Percentiles rank a stretch among this genome's conserved stretches.
Conservation (phyloP, 2,113 vertebrate species). For the Mus spicilegus region DNA sequence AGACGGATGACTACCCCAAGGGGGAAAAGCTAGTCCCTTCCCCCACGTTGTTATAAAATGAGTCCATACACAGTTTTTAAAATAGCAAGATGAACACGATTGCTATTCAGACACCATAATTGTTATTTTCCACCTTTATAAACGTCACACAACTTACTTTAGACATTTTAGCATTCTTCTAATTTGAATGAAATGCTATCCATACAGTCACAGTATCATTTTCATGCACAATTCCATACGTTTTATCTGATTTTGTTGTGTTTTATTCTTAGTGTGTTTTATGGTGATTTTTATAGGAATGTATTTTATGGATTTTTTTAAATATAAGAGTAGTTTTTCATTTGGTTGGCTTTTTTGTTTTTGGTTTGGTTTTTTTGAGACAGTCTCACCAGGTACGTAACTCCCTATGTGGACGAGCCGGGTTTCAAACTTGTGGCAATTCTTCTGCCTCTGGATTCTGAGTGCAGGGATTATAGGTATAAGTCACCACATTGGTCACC, state of each 20-base stretch:
- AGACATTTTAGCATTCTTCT: neutral
- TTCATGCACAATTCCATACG: neutral
- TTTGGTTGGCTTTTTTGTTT: neutral
- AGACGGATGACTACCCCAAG: neutral
- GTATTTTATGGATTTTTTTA: neutral
- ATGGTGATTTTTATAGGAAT: neutral
- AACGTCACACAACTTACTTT: conserved; percentile 18
- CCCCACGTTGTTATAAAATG: neutral
- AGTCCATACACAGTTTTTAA: neutral
- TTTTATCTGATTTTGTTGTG: neutral
- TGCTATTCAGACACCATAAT: neutral
- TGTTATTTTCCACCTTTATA: neutral
- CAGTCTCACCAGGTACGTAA: neutral
- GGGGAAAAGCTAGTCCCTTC: neutral
- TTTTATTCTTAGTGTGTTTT: neutral
- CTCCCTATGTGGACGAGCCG: neutral
- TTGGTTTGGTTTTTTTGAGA: neutral
- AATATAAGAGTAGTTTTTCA: neutral
- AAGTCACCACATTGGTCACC: neutral
- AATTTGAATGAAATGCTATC: neutral
- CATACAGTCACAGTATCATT: neutral
- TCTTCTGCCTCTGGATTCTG: neutral
- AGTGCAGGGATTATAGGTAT: neutral
- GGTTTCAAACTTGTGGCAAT: neutral
- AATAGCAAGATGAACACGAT: neutral